These are phyloP conservation scores for Xiphydria camelus DNA, from an alignment of 2,888 invertebrate species.

Conservation along the genomic window DNA sequence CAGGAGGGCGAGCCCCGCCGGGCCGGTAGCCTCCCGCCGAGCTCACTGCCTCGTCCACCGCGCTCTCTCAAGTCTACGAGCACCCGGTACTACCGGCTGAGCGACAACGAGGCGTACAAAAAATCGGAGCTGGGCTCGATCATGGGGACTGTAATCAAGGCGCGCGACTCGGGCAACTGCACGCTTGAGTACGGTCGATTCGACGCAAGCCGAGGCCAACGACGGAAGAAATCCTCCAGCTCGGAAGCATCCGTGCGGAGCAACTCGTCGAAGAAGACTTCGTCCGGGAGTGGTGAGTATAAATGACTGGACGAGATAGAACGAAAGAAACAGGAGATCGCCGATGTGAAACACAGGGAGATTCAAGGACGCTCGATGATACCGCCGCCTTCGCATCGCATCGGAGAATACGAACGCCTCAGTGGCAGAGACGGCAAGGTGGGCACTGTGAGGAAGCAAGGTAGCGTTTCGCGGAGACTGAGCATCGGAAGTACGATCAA, in stretches of 20 bases:
- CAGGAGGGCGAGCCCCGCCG: conserved; percentile 56
- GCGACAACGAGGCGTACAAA: conserved; percentile 51
- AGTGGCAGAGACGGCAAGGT: conserved; percentile 59
- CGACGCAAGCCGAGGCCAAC: conserved; percentile 42
- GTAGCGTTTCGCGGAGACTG: conserved; percentile 42
- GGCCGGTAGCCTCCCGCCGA: conserved; percentile 69
- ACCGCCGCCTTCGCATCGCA: conserved; percentile 61
- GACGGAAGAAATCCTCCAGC: conserved; percentile 45
- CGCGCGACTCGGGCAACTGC: conserved; percentile 55
- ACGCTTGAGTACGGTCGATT: conserved; percentile 50
- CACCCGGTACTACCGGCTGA: conserved; percentile 51
- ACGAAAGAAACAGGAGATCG: conserved; percentile 56
- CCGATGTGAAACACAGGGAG: conserved; percentile 53
- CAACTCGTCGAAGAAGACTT: conserved; percentile 31
- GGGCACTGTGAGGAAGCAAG: conserved; percentile 42
- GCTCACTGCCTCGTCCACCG: conserved; percentile 73
- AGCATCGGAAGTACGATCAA: conserved; percentile 53
- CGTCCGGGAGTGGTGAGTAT: conserved; percentile 63
- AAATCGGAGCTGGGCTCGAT: conserved; percentile 47
- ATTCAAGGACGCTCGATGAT: conserved; percentile 61
- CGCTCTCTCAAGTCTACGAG: conserved; percentile 57
- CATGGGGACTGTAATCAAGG: conserved; percentile 36
- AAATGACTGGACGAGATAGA: conserved; percentile 65
- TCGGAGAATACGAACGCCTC: conserved; percentile 65
- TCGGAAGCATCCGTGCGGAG: conserved; percentile 30